Evolutionary conservation across 2,797 vertebrate species (phyloP), one percentile per base, ranked within the genome.

Genomic region (Mormyrus proboscirostris): DNA sequence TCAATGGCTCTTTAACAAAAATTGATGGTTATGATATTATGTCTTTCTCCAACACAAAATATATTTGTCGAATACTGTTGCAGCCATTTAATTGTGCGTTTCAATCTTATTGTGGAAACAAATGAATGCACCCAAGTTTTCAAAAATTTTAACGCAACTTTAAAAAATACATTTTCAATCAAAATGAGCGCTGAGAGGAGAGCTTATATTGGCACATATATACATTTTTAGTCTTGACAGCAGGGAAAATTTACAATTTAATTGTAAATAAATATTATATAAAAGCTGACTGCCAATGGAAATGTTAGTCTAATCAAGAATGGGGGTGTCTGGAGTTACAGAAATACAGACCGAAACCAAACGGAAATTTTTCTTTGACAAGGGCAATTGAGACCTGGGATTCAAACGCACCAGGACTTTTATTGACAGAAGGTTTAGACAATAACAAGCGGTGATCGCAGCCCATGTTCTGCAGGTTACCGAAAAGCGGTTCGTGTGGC

Each of bases 221-320:
- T 16, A 38, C 51, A 59, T 44, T 59, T 87, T 59, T 33, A 4
- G 8, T 87, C 53, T 57, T 57, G 33, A 87, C 44, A 76, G 49
- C 65, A 55, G 49, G 49, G 50, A 25, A 73, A 25, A 88, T 38
- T 41, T 82, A 82, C 76, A 82, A 82, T 57, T 87, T 57, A 87
- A 87, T 38, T 38, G 82, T 84, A 25, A 69, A 88, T 73, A 65
- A 57, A 47, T 44, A 87, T 87, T 87, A 87, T 53, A 87, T 87
- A 38, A 16, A 59, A 59, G n/a, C 41, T 69, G 38, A 12, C 59
- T 88, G 57, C 62, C 47, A 73, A 69, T 41, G 19, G 85, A 87
- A 87, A 87, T 87, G 85, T 87, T 87, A 57, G 25, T 86, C 29
- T 53, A 57, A 89, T 69, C 59, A 69, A 38, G 47, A 57, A 12